Evolutionary conservation across 2,797 vertebrate species (phyloP), one percentile per base, ranked within the genome.

Genomic region (Pteropus rufus): DNA sequence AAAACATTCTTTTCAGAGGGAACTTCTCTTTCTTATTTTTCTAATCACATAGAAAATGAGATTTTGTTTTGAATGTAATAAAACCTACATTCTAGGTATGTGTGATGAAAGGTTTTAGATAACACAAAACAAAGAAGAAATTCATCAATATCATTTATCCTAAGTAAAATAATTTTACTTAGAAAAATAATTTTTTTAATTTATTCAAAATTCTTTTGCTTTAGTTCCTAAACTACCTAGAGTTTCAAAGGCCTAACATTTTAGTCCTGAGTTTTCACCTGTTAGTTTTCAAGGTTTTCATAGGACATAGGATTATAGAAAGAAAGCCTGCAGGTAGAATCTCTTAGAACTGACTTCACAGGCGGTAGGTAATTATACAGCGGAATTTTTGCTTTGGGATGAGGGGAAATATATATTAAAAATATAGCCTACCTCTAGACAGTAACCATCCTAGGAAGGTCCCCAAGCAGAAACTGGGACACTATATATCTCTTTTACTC

Each of bases 401-500:
- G 24, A 75, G 31, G 5, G 36, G 34, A 10, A 67, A 52, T 85
- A 31, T 75, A 39, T 60, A 26, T 60, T 54, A 73, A 86, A 84
- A 49, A 79, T 64, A 84, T 3, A 93, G 82, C 21, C 52, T 49
- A 31, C 21, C 11, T 60, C 29, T 77, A 62, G 31, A 94, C 7
- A 36, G 58, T 72, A 84, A 81, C 62, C 65, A 54, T 11, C 3
- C 0, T 56, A 49, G 23, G n/a, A 90, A 64, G 7, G 49, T 54
- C 14, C 10, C 1, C 52, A 73, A 26, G 49, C 15, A 85, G n/a
- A 92, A 83, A 67, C 18, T 62, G 2, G 44, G 76, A 82, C 26
- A 39, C 16, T 93, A 52, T 44, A 19, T 46, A 92, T 94, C 93
- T 97, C 89, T 96, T 97, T 95, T 96, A 88, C 94, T 87, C 97